These are phyloP conservation scores for Helleia helle DNA, from an alignment of 2,888 invertebrate genomes.

Conservation along the genomic window DNA sequence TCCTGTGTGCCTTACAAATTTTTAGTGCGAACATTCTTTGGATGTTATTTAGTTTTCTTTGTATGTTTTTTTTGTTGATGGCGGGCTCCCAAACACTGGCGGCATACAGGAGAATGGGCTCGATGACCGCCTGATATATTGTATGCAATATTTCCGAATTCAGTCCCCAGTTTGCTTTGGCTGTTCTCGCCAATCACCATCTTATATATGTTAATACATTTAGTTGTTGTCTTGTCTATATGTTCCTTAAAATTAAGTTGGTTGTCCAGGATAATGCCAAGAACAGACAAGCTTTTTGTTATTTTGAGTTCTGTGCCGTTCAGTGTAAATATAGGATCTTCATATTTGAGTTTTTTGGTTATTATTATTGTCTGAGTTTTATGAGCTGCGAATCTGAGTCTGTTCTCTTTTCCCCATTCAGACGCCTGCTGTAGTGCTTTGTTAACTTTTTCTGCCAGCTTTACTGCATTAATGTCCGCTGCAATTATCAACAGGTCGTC, in stretches of 20 bases:
- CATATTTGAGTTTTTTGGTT: conserved; percentile 9
- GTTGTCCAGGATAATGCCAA: conserved; percentile 7
- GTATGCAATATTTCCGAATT: conserved; percentile 5
- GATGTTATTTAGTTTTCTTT: conserved; percentile 3
- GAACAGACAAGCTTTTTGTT: not conserved
- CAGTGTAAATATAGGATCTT: too few relatives aligned
- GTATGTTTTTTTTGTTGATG: not conserved
- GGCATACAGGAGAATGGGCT: conserved; percentile 9
- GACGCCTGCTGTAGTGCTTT: not conserved
- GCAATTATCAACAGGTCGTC: not conserved
- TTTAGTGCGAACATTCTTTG: not conserved
- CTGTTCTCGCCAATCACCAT: conserved; percentile 6
- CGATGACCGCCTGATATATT: conserved; percentile 5
- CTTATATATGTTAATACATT: conserved; percentile 9
- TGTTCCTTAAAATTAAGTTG: conserved; percentile 10
- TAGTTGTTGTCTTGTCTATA: not conserved
- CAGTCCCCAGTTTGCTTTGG: conserved; percentile 10
- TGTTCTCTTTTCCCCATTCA: not conserved
- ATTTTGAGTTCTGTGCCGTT: too few relatives aligned
- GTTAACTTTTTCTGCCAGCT: not conserved
- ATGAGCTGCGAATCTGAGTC: conserved; percentile 7
- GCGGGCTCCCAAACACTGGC: conserved; percentile 1
- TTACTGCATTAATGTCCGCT: not conserved
- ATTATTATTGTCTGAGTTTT: conserved; percentile 12
- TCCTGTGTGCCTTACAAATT: conserved; percentile 9